Percentiles rank a stretch among this genome's conserved stretches.
Conservation (phyloP, 2,888 invertebrate genomes). For the Orchesellides sinensis region DNA sequence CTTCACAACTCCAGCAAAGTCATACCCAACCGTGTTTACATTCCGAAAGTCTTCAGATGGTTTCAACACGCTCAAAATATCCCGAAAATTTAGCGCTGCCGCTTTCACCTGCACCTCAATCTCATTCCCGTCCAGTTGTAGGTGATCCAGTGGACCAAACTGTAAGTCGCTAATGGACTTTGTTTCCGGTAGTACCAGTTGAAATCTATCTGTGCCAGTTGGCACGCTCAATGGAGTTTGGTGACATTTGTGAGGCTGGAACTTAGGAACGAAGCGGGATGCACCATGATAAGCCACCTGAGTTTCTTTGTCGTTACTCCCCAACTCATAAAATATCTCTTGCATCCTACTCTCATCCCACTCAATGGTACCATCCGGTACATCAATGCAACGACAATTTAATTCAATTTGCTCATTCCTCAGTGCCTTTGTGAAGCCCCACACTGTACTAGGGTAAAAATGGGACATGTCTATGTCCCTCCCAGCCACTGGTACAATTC, state of each 20-base stretch:
- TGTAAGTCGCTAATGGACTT: slow-evolving; percentile 16
- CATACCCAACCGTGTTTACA: slow-evolving; percentile 6
- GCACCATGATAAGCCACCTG: neutral
- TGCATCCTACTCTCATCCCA: neutral
- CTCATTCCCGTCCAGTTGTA: neutral
- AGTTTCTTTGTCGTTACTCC: slow-evolving; percentile 12
- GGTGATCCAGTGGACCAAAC: neutral
- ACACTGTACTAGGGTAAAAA: neutral
- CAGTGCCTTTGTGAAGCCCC: slow-evolving; percentile 27
- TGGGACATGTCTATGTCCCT: neutral
- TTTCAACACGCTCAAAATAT: slow-evolving; percentile 27
- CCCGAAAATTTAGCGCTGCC: slow-evolving; percentile 11
- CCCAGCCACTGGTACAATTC: neutral
- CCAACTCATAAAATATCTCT: slow-evolving; percentile 4
- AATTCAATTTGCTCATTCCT: slow-evolving; percentile 32
- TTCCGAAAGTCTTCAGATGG: slow-evolving; percentile 19
- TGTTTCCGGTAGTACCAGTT: slow-evolving; percentile 8
- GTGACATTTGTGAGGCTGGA: neutral
- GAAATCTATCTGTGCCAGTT: neutral
- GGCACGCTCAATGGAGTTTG: neutral
- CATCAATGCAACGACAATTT: neutral
- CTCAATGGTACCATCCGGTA: neutral
- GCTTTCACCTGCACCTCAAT: slow-evolving; percentile 4
- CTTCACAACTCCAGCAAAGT: slow-evolving; percentile 27
- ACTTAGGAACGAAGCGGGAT: neutral